Conservation (phyloP, 92 coral and sea anemone species). For the Epizoanthus stellaris region DNA sequence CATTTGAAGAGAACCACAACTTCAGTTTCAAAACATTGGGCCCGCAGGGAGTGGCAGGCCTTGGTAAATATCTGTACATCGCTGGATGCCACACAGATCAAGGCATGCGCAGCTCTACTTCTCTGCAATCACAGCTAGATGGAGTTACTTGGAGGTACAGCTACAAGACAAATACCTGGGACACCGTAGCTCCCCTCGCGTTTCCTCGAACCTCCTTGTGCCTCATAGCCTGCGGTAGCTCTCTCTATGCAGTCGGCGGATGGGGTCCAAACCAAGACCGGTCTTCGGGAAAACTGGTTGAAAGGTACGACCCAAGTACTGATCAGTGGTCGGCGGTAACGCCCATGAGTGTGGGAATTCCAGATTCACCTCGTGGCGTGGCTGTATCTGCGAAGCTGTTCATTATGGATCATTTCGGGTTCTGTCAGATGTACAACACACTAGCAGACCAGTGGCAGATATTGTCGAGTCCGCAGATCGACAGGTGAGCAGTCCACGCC, state of each 20-base stretch:
- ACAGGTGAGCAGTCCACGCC: neutral
- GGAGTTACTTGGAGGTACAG: slow-evolving; percentile 9
- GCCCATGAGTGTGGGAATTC: slow-evolving; percentile 7
- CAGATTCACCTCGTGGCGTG: neutral
- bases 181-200: slow-evolving; percentile 15
- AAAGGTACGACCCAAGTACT: slow-evolving; percentile 11
- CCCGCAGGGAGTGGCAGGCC: slow-evolving; percentile 8
- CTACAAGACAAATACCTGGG: slow-evolving; percentile 19
- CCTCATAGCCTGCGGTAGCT: slow-evolving; percentile 12
- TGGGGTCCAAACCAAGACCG: neutral
- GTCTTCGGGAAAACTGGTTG: neutral
- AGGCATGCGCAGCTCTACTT: neutral
- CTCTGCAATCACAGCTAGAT: neutral
- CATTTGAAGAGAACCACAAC: neutral
- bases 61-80: neutral
- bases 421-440: slow-evolving; percentile 30
- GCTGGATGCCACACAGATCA: neutral
- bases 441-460: slow-evolving; percentile 8
- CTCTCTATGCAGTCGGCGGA: slow-evolving; percentile 29
- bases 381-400: slow-evolving; percentile 1
- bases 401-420: slow-evolving; percentile 3
- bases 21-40: neutral
- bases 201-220: slow-evolving; percentile 10
- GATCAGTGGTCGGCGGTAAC: slow-evolving; percentile 11
- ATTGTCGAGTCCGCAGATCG: slow-evolving; percentile 1